A percentile compares a stretch with the other conserved stretches of the same genome.
These are phyloP conservation scores for Camponotus floridanus DNA, from an alignment of 1,140 invertebrate species.

Conservation along the genomic window DNA sequence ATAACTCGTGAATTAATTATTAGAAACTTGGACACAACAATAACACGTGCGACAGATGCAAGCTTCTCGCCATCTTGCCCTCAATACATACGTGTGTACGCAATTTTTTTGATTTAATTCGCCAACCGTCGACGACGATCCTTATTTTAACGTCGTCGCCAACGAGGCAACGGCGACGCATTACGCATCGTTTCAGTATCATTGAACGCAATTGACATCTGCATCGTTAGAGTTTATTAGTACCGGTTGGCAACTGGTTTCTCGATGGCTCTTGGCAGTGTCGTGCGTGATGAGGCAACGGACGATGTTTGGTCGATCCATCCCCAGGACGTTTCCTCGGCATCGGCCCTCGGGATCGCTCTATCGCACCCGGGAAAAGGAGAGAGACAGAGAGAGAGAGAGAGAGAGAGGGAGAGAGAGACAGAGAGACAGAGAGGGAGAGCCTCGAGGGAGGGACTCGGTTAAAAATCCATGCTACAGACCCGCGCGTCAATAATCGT, in stretches of 20 bases:
- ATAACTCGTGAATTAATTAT: too few relatives aligned
- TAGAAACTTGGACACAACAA: too few relatives aligned
- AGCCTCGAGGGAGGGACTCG: not conserved
- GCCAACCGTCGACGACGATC: not conserved
- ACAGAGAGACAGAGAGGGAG: too few relatives aligned
- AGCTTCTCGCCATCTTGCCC: not conserved
- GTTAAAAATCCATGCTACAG: constrained; percentile 32
- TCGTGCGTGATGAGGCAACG: constrained; percentile 64
- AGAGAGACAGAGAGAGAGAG: not conserved
- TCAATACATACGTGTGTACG: too few relatives aligned
- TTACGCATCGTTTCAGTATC: constrained; percentile 69
- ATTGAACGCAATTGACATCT: constrained; percentile 75
- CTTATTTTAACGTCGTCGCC: constrained; percentile 39
- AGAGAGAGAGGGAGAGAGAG: not conserved
- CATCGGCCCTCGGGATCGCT: constrained; percentile 14
- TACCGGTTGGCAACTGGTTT: constrained; percentile 76
- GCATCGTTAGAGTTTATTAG: constrained; percentile 62
- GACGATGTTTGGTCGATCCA: constrained; percentile 73
- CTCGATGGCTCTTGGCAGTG: constrained; percentile 59
- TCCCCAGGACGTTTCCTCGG: constrained; percentile 36
- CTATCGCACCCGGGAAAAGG: not conserved
- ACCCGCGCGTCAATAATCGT: constrained; percentile 40
- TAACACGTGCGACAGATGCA: too few relatives aligned
- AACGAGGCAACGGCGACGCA: constrained; percentile 59
- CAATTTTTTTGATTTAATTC: not conserved